Evolutionary conservation across 2,888 invertebrate genomes (phyloP).

Genomic region (Emmelina monodactyla): DNA sequence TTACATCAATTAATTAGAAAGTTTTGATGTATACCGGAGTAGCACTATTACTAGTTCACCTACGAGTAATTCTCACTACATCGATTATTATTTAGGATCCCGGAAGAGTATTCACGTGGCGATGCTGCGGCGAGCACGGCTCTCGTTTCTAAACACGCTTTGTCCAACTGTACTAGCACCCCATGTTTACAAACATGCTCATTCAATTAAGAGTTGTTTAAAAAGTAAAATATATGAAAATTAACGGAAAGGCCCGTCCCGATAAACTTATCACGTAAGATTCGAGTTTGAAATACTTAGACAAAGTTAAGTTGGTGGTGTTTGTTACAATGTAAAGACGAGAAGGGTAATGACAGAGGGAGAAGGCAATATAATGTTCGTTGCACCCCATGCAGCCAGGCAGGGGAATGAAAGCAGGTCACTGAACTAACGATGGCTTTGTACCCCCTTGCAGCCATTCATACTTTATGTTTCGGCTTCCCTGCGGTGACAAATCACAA

Average conservation of each 20-base stretch:
- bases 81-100: too few species aligned
- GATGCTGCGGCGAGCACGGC: conserved; percentile 18
- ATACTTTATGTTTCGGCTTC: conserved; percentile 20
- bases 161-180: conserved; percentile 33
- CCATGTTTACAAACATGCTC: conserved; percentile 41
- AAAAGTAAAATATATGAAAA: too few species aligned
- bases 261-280: too few species aligned
- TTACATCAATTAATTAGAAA: too few species aligned
- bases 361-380: conserved; percentile 22
- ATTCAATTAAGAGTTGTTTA: conserved; percentile 22
- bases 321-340: not conserved
- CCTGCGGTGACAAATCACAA: conserved; percentile 16
- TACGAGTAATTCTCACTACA: too few species aligned
- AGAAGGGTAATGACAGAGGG: not conserved
- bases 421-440: conserved; percentile 43
- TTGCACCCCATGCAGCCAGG: conserved; percentile 51
- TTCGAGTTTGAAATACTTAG: too few species aligned
- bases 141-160: conserved; percentile 41
- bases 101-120: conserved; percentile 28
- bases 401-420: conserved; percentile 52
- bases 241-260: too few species aligned
- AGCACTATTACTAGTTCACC: too few species aligned
- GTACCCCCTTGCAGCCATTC: conserved; percentile 25
- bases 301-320: not conserved
- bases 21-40: too few species aligned